Evolutionary conservation across 2,888 invertebrate species (phyloP).

Genomic region (Noctua comes): DNA sequence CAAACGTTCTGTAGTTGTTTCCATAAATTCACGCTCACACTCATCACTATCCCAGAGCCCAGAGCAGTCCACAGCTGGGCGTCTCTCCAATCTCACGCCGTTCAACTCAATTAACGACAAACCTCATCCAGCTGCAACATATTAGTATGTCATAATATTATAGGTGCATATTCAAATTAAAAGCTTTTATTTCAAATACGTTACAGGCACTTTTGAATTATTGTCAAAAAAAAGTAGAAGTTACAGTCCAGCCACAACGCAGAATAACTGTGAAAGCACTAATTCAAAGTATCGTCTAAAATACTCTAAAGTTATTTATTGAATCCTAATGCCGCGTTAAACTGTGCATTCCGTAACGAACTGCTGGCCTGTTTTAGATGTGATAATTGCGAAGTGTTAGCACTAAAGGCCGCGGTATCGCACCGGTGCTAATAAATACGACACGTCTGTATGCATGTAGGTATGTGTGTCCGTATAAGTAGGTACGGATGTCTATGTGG

Average conservation of each 20-base stretch:
- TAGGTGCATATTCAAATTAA: too few relatives aligned
- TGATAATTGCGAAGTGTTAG: conserved; percentile 70
- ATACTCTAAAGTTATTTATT: conserved; percentile 9
- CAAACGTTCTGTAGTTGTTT: too few relatives aligned
- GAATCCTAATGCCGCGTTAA: conserved; percentile 33
- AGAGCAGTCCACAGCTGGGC: too few relatives aligned
- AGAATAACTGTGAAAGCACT: neutral
- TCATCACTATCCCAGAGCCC: too few relatives aligned
- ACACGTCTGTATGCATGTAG: conserved; percentile 69
- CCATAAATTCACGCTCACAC: too few relatives aligned
- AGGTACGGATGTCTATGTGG: neutral
- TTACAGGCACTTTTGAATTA: too few relatives aligned
- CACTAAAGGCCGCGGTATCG: conserved; percentile 55
- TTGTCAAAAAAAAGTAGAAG: neutral
- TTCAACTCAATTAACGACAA: too few relatives aligned
- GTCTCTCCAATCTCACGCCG: too few relatives aligned
- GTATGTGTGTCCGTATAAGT: conserved; percentile 56
- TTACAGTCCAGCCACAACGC: neutral
- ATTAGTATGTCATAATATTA: too few relatives aligned
- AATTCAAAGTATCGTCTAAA: neutral
- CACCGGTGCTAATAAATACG: conserved; percentile 65
- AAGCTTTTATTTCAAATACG: too few relatives aligned
- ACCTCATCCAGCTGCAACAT: too few relatives aligned
- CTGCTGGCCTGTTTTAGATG: conserved; percentile 61
- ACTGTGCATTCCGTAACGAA: conserved; percentile 25